phyloP scores from a whole-genome alignment of 2,888 invertebrate species.

The Limenitis camilla region DNA sequence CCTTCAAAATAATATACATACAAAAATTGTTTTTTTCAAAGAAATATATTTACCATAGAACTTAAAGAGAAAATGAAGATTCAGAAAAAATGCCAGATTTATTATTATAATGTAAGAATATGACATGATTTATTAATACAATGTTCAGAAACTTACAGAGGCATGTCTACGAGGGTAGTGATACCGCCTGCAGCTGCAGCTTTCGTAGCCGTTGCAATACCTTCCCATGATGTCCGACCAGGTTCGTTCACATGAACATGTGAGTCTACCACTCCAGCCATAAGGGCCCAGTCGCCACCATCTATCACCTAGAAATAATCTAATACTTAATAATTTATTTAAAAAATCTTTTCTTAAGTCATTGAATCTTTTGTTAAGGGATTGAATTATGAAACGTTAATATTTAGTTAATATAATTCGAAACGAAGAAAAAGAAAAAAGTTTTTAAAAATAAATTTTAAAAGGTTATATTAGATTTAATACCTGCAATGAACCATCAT shows the following conservation, averaged over 20 bases:
- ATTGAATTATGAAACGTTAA: too few species aligned
- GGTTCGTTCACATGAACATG: constrained; percentile 85
- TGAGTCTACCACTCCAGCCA: constrained; percentile 82
- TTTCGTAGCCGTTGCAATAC: constrained; percentile 78
- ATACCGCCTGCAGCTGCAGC: constrained; percentile 83
- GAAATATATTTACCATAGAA: not conserved
- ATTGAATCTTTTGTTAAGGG: too few species aligned
- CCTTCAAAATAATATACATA: constrained; percentile 44
- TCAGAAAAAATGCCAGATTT: not conserved
- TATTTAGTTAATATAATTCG: too few species aligned
- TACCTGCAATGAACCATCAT: constrained; percentile 21
- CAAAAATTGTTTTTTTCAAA: not conserved
- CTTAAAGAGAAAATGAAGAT: too few species aligned
- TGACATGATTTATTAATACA: not conserved
- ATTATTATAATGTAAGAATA: too few species aligned
- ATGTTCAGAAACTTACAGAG: constrained; percentile 67
- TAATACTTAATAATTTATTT: not conserved
- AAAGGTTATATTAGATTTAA: not conserved
- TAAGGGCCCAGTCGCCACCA: constrained; percentile 60
- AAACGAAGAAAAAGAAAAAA: too few species aligned
- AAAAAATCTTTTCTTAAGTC: too few species aligned
- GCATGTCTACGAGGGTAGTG: constrained; percentile 83
- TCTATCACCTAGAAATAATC: constrained; percentile 43
- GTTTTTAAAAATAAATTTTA: too few species aligned
- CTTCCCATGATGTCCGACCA: constrained; percentile 82